These are phyloP conservation scores for Epizoanthus fatuus DNA, from an alignment of 92 coral and sea anemone genomes.

Conservation along the genomic window DNA sequence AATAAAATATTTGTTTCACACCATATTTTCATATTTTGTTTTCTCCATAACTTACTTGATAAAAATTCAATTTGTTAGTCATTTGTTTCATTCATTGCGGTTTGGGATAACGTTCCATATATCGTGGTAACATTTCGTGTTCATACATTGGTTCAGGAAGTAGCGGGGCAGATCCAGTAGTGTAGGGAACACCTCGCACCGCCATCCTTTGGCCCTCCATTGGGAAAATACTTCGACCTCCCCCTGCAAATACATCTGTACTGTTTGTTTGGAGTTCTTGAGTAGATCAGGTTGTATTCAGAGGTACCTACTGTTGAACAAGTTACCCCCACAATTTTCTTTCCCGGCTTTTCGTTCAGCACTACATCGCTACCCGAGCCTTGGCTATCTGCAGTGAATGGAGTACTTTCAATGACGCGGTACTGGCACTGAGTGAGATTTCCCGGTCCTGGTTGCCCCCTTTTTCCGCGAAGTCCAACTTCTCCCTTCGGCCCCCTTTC, in stretches of 20 bases:
- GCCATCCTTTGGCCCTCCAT: constrained; percentile 10
- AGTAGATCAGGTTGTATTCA: not conserved
- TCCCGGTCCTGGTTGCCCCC: not conserved
- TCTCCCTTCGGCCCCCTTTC: not conserved
- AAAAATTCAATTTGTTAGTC: not conserved
- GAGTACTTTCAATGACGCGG: not conserved
- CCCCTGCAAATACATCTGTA: constrained; percentile 17
- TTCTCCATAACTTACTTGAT: constrained; percentile 35
- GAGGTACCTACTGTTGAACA: constrained; percentile 1
- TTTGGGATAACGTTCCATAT: not conserved
- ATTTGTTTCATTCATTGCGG: constrained; percentile 20
- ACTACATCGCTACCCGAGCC: constrained; percentile 36
- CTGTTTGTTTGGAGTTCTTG: not conserved
- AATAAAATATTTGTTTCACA: not conserved
- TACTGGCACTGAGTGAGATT: constrained; percentile 28
- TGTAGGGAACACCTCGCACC: constrained; percentile 47
- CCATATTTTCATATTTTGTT: not conserved
- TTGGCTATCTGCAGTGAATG: constrained; percentile 35
- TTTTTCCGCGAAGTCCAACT: not conserved
- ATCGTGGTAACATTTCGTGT: not conserved
- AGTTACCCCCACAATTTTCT: constrained; percentile 14
- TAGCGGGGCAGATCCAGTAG: constrained; percentile 83
- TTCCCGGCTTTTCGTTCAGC: not conserved
- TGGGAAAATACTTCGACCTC: constrained; percentile 1
- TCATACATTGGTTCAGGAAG: constrained; percentile 19